phyloP scores from a whole-genome alignment of 1,140 invertebrate genomes.

The Scaptomyza graminum region DNA sequence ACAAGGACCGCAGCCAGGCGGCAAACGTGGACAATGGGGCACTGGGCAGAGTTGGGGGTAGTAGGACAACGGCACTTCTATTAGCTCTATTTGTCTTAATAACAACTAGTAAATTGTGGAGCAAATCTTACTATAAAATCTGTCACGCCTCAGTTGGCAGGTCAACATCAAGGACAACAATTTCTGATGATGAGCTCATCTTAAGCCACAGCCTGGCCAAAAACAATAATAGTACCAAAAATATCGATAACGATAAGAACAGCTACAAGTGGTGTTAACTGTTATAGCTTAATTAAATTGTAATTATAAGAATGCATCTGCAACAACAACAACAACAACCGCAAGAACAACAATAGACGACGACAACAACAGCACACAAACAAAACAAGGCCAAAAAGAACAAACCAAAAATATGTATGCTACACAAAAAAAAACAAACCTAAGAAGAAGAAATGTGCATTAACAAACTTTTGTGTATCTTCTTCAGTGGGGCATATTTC shows the following conservation, averaged over 20 bases:
- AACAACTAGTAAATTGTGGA: slow-evolving; percentile 25
- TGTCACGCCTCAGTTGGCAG: neutral
- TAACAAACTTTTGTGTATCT: neutral
- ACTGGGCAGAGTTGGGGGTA: neutral
- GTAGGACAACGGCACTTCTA: slow-evolving; percentile 48
- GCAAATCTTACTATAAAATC: slow-evolving; percentile 4
- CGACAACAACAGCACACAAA: slow-evolving; percentile 10
- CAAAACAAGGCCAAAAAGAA: slow-evolving; percentile 23
- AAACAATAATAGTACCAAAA: neutral
- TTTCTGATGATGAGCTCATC: neutral
- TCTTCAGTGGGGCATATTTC: slow-evolving; percentile 5
- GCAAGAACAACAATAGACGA: slow-evolving; percentile 10
- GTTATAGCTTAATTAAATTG: slow-evolving; percentile 78
- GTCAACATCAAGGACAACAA: slow-evolving; percentile 1
- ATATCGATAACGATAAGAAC: slow-evolving; percentile 5
- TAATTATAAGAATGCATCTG: slow-evolving; percentile 59
- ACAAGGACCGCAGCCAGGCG: slow-evolving; percentile 74
- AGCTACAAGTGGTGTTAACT: slow-evolving; percentile 42
- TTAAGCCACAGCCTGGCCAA: too few relatives aligned
- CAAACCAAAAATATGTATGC: slow-evolving; percentile 1
- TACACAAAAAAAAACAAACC: neutral
- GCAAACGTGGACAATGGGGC: slow-evolving; percentile 41
- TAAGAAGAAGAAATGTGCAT: too few relatives aligned
- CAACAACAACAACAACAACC: slow-evolving; percentile 35
- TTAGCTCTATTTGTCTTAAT: slow-evolving; percentile 67